Evolutionary conservation across 2,888 invertebrate species (phyloP), one percentile per base, ranked within the genome.

Genomic region (Dione juno): DNA sequence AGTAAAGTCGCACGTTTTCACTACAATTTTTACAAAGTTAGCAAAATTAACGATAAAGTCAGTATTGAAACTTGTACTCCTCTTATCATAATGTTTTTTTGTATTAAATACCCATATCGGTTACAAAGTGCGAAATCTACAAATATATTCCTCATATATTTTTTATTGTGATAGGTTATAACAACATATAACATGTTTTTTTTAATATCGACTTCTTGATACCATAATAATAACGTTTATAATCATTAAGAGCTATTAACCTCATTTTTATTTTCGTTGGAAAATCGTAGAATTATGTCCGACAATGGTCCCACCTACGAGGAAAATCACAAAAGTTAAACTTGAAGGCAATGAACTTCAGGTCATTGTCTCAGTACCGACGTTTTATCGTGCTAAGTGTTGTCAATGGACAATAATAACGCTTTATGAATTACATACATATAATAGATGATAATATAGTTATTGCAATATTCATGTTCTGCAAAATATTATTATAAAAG

Each of bases 281-380:
- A 28, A 41, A 45, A 37, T 19, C 37, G 11, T 19, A 21, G 10
- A 50, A 13, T 16, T 50, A 21, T n/a, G n/a, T n/a, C n/a, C n/a
- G n/a, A n/a, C n/a, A n/a, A n/a, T n/a, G n/a, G n/a, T 5, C 21
- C 1, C 21, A 21, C 19, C 40, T n/a, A 35, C 35, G 10, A 63
- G 70, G 70, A 70, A 66, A 70, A 54, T 59, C 21, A 35, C 37
- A 11, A 67, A 48, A 45, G 41, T 14, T 11, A 43, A 58, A 54
- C 45, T 43, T n/a, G 35, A 41, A 65, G 69, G 53, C 70, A 66
- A 70, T 70, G 70, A 70, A 70, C 70, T 66, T 45, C 52, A 41
- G 66, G 70, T 70, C 66, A 54, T 66, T 66, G 70, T 63, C 66
- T 41, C 21, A 28, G 28, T 48, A 52, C 19, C 19, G 16, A 28